A percentile compares a stretch with the other conserved stretches of the same genome.
These are phyloP conservation scores for Eudyptes chrysolophus DNA, from an alignment of 2,113 vertebrate species.

Conservation along the genomic window DNA sequence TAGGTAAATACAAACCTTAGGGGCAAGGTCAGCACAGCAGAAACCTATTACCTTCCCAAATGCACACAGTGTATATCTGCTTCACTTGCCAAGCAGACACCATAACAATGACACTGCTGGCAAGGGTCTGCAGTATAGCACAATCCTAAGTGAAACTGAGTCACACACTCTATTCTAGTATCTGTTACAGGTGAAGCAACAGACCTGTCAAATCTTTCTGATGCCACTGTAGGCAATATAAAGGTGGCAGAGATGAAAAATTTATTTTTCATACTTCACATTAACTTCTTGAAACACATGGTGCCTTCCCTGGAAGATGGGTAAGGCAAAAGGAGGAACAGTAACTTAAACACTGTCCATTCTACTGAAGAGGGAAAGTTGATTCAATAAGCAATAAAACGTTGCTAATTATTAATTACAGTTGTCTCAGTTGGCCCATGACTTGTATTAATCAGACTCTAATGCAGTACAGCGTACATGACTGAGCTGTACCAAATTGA, in stretches of 20 bases:
- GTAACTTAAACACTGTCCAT: not conserved
- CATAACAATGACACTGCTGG: not conserved
- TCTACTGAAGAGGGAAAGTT: not conserved
- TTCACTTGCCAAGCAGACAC: not conserved
- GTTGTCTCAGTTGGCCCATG: not conserved
- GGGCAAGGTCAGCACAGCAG: not conserved
- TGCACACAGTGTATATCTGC: accelerated
- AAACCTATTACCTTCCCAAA: not conserved
- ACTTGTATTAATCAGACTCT: not conserved
- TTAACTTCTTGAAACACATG: not conserved
- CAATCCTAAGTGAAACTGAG: not conserved
- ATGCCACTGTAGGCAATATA: not conserved
- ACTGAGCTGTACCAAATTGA: not conserved
- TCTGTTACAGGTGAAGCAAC: not conserved
- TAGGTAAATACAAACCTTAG: not conserved
- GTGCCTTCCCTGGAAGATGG: not conserved
- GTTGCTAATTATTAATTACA: not conserved
- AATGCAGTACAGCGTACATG: accelerated
- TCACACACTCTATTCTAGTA: accelerated
- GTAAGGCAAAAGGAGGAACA: not conserved
- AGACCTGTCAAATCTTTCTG: not conserved
- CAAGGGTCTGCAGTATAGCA: not conserved
- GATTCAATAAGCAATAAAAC: not conserved
- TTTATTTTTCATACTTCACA: not conserved
- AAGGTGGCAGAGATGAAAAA: not conserved